Percentiles rank a stretch among this genome's conserved stretches.
Evolutionary conservation across 2,113 vertebrate species (phyloP).

Genomic region (Halcyon senegalensis): DNA sequence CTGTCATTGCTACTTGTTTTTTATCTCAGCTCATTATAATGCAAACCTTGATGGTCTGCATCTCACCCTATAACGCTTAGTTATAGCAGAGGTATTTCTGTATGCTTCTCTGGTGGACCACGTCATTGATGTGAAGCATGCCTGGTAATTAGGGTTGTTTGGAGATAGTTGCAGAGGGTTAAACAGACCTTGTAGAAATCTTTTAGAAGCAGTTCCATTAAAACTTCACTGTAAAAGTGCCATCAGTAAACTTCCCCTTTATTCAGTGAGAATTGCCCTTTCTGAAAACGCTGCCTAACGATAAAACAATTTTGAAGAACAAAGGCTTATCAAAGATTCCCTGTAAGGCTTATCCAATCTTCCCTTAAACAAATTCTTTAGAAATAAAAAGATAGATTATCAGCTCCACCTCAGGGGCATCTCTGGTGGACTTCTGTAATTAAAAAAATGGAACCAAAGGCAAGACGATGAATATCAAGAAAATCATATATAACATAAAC

Average conservation of each 20-base stretch:
- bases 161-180: not conserved
- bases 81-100: not conserved
- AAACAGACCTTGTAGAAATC: not conserved
- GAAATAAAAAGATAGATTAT: not conserved
- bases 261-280: not conserved
- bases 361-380: constrained; percentile 1
- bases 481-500: not conserved
- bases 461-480: not conserved
- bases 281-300: not conserved
- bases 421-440: not conserved
- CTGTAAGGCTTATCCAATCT: not conserved
- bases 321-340: not conserved
- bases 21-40: not conserved
- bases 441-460: not conserved
- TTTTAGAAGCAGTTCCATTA: not conserved
- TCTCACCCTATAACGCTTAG: not conserved
- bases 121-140: not conserved
- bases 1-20: not conserved
- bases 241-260: not conserved
- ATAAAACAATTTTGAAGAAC: not conserved
- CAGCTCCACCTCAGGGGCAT: not conserved
- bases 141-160: not conserved
- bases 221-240: not conserved
- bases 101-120: not conserved
- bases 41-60: not conserved